These are phyloP conservation scores for Hexactinellida sp. DNA, from an alignment of 37 sponge, comb jelly and placozoan species.

Conservation along the genomic window DNA sequence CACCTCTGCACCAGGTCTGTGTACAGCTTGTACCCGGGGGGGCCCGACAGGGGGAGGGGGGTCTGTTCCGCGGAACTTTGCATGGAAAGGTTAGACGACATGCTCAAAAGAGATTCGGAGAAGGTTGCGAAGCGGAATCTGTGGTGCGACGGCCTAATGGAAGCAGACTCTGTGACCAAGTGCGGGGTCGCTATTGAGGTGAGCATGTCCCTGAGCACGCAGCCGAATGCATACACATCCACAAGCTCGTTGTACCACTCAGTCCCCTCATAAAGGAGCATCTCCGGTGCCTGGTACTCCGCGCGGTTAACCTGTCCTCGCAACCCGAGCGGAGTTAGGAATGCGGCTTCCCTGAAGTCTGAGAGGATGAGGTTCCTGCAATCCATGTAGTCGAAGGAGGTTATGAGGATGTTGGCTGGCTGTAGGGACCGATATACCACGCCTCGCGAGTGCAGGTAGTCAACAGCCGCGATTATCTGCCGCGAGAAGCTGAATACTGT, in stretches of 20 bases:
- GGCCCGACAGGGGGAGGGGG: background rate
- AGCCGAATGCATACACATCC: background rate
- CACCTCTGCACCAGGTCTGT: background rate
- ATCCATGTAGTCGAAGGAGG: background rate
- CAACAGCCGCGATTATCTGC: background rate
- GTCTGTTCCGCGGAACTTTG: background rate
- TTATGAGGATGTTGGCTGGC: background rate
- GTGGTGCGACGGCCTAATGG: background rate
- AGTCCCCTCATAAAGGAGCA: background rate
- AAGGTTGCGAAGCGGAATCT: background rate
- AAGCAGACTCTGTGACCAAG: background rate
- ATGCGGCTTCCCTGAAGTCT: background rate
- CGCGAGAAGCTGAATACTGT: background rate
- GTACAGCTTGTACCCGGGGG: background rate
- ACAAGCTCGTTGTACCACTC: background rate
- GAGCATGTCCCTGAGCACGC: background rate
- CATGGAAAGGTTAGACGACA: background rate
- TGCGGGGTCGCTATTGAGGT: background rate
- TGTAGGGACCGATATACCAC: background rate
- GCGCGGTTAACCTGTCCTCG: background rate
- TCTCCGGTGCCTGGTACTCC: conserved; percentile 10
- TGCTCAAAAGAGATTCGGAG: background rate
- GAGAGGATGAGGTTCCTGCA: background rate
- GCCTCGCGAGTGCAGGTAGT: background rate
- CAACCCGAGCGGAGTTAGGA: background rate